Conservation (phyloP, 2,113 vertebrate genomes). For the Myodes glareolus region DNA sequence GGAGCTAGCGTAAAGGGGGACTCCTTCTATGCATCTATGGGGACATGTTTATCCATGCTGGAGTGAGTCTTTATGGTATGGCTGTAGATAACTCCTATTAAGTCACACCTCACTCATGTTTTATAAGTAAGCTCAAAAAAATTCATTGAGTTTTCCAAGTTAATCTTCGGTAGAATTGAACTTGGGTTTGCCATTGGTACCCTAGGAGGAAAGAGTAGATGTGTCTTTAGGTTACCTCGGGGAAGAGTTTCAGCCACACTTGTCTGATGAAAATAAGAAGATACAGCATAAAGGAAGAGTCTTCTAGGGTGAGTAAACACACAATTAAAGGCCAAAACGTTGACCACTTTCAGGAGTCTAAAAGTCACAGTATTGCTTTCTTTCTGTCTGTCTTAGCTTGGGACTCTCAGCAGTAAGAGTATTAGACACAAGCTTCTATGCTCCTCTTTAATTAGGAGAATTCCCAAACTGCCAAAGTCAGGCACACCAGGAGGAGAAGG, state of each 20-base stretch:
- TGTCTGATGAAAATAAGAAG: not conserved
- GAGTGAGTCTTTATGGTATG: too few species aligned
- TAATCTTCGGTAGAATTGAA: not conserved
- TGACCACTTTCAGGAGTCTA: not conserved
- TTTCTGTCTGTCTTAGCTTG: not conserved
- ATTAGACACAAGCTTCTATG: not conserved
- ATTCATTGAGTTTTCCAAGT: not conserved
- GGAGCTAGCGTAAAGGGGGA: not conserved
- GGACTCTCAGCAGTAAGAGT: not conserved
- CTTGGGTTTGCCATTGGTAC: not conserved
- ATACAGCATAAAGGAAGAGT: not conserved
- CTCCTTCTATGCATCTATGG: not conserved
- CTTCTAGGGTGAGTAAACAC: not conserved
- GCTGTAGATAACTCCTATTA: not conserved
- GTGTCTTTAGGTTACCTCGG: not conserved
- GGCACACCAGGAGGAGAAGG: not conserved
- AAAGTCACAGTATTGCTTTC: accelerated
- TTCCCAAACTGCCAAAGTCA: not conserved
- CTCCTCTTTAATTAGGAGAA: not conserved
- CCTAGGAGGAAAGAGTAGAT: not conserved
- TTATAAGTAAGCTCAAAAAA: not conserved
- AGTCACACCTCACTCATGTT: not conserved
- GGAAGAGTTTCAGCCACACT: not conserved
- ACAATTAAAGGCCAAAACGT: not conserved
- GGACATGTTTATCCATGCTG: too few species aligned